phyloP scores from a whole-genome alignment of 2,888 invertebrate species.

The Ectobius pallidus region DNA sequence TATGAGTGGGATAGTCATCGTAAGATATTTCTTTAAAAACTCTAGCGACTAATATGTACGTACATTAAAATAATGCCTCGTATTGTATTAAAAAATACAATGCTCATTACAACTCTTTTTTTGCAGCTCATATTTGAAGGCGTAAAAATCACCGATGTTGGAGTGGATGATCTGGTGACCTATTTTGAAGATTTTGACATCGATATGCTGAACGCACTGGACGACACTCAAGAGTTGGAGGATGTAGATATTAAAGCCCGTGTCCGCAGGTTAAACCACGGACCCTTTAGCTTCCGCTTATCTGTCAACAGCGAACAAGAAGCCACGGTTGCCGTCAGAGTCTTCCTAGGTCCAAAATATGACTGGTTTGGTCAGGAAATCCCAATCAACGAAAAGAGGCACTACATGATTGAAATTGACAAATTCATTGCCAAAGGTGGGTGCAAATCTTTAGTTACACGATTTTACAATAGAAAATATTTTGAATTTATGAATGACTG shows the following conservation, averaged over 20 bases:
- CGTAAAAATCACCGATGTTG: slow-evolving; percentile 42
- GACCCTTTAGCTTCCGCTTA: slow-evolving; percentile 45
- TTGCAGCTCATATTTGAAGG: slow-evolving; percentile 38
- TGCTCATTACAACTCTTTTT: too few relatives aligned
- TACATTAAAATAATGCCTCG: too few relatives aligned
- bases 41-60: too few relatives aligned
- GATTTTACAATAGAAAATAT: too few relatives aligned
- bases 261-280: slow-evolving; percentile 48
- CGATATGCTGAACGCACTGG: slow-evolving; percentile 44
- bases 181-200: slow-evolving; percentile 47
- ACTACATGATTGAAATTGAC: slow-evolving; percentile 46
- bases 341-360: slow-evolving; percentile 47
- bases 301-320: slow-evolving; percentile 45
- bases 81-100: too few relatives aligned
- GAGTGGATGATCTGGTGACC: slow-evolving; percentile 45
- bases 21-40: too few relatives aligned
- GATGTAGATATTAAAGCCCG: slow-evolving; percentile 51
- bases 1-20: too few relatives aligned
- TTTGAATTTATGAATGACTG: too few relatives aligned
- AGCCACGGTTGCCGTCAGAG: slow-evolving; percentile 44
- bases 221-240: slow-evolving; percentile 47
- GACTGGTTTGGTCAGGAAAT: slow-evolving; percentile 46
- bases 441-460: too few relatives aligned
- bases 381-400: slow-evolving; percentile 43
- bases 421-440: slow-evolving; percentile 43